Base-by-base conservation (phyloP, 2,797 vertebrate species). In the Sphaeramia orbicularis region DNA sequence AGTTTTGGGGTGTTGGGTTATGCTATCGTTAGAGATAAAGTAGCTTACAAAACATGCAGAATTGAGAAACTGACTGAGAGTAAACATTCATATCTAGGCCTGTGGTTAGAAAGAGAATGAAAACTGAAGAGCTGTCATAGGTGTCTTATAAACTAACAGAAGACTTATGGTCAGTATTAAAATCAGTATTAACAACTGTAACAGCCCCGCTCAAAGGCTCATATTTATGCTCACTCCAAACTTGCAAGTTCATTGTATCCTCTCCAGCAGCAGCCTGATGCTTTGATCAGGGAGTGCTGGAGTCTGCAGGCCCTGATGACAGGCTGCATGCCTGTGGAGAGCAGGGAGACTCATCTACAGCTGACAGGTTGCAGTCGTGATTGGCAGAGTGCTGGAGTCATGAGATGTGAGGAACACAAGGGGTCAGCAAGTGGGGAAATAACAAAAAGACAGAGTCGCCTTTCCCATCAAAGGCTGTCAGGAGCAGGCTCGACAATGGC, bases 301-400 rank as follows among this genome's bases (percentile, higher is more conserved):
- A 15, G 27, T 67, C 54, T 79, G 62, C 81, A 71, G 56, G 57
- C 41, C 56, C 78, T 24, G 2, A 1, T 74, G 76, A 78, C 27
- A 62, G 59, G 62, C 58, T 51, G 71, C 30, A 65, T 30, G 73
- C 78, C 83, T 83, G 48, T 19, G 19, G 62, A 77, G 77, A 77
- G 63, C 48, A 59, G 18, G 4, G 67, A 55, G 53, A 77, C 70
- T 71, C 74, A 64, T 71, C 70, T 56, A 62, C 43, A 73, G 64
- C 77, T 91, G 91, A 86, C 87, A 89, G 77, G 72, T 43, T 82
- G 78, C 52, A 69, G 67, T 15, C 48, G 52, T 85, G 91, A 91
- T 63, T 87, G 91, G 75, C 89, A 89, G 73, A 80, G 43, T 75
- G 80, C 76, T 86, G 83, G 24, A 75, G 87, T 92, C 90, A 87